Evolutionary conservation across 2,797 vertebrate genomes (phyloP), one percentile per base, ranked within the genome.

Genomic region (Pipistrellus kuhlii): DNA sequence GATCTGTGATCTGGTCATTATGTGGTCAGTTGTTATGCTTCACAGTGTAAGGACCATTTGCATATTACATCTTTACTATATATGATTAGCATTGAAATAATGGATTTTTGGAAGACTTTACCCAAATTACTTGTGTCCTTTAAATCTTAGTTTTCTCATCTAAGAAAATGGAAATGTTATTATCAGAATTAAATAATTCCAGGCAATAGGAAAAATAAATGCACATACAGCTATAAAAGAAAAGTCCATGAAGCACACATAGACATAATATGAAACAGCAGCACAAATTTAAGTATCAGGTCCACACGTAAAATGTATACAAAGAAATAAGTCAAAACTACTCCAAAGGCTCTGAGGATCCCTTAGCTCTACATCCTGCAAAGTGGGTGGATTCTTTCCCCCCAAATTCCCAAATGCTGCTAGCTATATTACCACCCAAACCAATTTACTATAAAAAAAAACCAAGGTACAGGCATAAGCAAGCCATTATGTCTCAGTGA

Each of bases 381-480:
- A 85, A 88, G 59, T 66, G 46, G 69, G 14, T 53, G 48, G 83
- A 20, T 86, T 85, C 59, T 71, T 23, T 66, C 15, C 21, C 14
- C 8, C 15, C 23, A 81, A 41, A 3, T 46, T 32, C 46, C 86
- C 48, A 55, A 82, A 88, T 59, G 48, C 55, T 76, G 53, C 23
- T 71, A 57, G n/a, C 35, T 78, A 0, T 66, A 80, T 84, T 89
- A 82, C 44, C 68, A 85, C 12, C 25, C 30, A 35, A 35, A 72
- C 30, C 51, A 53, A 94, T 91, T 75, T 80, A 85, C 87, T 35
- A 25, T 14, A 41, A n/a, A 92, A 32, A 93, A 38, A 51, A 92
- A 46, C 5, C 17, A 64, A 94, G 30, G 27, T 18, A 15, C 41
- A 87, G 59, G 35, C 35, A 81, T 44, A 62, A 59, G 48, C 46